phyloP scores from a whole-genome alignment of 2,797 vertebrate species.

The Lithobates pipiens region DNA sequence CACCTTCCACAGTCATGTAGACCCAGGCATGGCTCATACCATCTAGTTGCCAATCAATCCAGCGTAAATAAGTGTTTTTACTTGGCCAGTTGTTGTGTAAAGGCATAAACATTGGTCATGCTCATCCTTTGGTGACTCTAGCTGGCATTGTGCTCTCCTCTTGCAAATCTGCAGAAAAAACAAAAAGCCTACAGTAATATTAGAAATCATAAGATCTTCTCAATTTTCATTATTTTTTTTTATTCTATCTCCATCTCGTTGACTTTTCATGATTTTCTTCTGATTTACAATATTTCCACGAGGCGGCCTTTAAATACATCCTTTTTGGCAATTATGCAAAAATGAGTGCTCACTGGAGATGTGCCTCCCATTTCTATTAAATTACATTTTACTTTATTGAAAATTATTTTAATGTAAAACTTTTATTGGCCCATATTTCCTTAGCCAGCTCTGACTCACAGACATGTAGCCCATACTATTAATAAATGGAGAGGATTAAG shows the following conservation, averaged over 20 bases:
- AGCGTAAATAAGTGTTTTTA: too few relatives aligned
- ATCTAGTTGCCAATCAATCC: too few relatives aligned
- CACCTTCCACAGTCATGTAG: too few relatives aligned
- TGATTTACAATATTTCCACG: neutral
- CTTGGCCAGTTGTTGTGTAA: neutral
- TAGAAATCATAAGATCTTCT: too few relatives aligned
- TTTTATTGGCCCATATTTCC: slow-evolving; percentile 9
- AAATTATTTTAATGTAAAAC: slow-evolving; percentile 17
- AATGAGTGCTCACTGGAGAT: slow-evolving; percentile 3
- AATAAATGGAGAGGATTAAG: neutral
- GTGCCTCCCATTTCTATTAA: slow-evolving; percentile 9
- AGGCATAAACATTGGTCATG: too few relatives aligned
- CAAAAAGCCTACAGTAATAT: neutral
- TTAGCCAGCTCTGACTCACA: neutral
- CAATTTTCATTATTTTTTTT: neutral
- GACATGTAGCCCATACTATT: neutral
- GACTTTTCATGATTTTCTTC: neutral
- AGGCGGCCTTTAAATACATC: neutral
- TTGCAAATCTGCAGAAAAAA: neutral
- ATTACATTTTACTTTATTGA: slow-evolving; percentile 19
- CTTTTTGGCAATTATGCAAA: neutral
- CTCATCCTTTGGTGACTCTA: neutral
- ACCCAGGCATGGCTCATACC: too few relatives aligned
- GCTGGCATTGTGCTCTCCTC: neutral
- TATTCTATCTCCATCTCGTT: neutral